Evolutionary conservation across 1,140 invertebrate species (phyloP), one percentile per base, ranked within the genome.

Genomic region (Drosophila littoralis): DNA sequence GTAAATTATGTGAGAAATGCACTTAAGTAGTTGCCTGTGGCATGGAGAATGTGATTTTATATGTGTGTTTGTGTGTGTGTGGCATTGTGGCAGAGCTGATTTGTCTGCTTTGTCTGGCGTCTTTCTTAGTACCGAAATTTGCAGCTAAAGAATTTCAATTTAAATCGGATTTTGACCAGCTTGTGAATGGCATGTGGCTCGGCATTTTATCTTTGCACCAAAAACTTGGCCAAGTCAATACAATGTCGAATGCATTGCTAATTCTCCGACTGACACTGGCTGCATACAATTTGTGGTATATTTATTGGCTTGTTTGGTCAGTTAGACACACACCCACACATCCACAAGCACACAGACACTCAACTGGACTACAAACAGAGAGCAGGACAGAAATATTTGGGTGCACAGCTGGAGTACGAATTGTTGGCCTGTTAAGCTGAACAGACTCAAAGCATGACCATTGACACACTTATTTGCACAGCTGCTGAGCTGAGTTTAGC

Each of bases 201-300:
- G 50, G 70, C 63, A 73, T 73, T 73, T 52, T 43, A 52, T 60
- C 61, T 84, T 76, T 85, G 60, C 48, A 60, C 50, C 77, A 67
- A 52, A 60, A 69, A 50, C 48, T 69, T 61, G 70, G 52, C 77
- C 84, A 89, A 89, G 70, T 89, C 85, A 75, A 69, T 75, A 57
- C 67, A 42, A 69, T 88, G 83, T 80, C 83, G 10, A 79, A 84
- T 86, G 71, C 83, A 88, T 68, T 88, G 52, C 72, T 69, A 69
- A 69, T 63, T 70, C 75, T 67, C 54, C 33, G 43, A 58, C 83
- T 83, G 79, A 79, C 64, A 77, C 76, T 81, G 67, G 55, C 86
- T 81, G 82, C 84, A 89, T 88, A 89, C 84, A 89, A 86, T 86
- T 86, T 88, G 84, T 84, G 84, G 84, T 84, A 81, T 81, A 89